Base-by-base conservation (phyloP, 2,113 vertebrate genomes). In the Larimichthys polyactis region DNA sequence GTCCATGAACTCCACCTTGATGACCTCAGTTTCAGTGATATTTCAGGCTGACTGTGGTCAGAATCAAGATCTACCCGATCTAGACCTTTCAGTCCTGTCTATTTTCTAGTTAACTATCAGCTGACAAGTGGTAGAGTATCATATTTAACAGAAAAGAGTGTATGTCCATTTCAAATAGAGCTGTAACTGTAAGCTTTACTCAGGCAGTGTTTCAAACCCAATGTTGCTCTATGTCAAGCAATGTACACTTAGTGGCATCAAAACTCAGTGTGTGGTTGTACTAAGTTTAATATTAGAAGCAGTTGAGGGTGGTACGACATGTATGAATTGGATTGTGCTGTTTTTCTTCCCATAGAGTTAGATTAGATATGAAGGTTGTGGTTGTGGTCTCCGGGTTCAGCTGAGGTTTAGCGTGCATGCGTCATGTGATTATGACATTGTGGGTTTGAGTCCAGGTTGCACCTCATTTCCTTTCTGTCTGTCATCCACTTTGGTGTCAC, bases 201-300 rank as follows among this genome's bases (percentile, higher is more conserved):
- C 19, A 3, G 83, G 85, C 74, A 69, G 3, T 16, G 57, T 40
- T 88, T 88, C 84, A 85, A 83, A 87, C 62, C 78, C 65, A 70
- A 12, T 51, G 69, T 78, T 72, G 51, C 60, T 81, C 57, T 73
- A 16, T 81, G 52, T 78, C 67, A 73, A 70, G 69, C 62, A 64
- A 20, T 74, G 62, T 58, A 68, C 72, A 81, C 69, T 83, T 83
- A 75, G 55, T 54, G 75, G 80, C 75, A 74, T 79, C 66, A 51
- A 40, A 58, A 76, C 66, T 75, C 65, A 77, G 27, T 27, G n/a
- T 80, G 87, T 70, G 75, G 77, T 71, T 85, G 48, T 64, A 48
- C 51, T 71, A 40, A 79, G 66, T 86, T 80, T 75, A 79, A 85
- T 81, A 81, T 75, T 75, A 64, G 79, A 71, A 75, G 22, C 64